Evolutionary conservation across 2,113 vertebrate genomes (phyloP), one percentile per base, ranked within the genome.

Genomic region (Smithornis capensis): DNA sequence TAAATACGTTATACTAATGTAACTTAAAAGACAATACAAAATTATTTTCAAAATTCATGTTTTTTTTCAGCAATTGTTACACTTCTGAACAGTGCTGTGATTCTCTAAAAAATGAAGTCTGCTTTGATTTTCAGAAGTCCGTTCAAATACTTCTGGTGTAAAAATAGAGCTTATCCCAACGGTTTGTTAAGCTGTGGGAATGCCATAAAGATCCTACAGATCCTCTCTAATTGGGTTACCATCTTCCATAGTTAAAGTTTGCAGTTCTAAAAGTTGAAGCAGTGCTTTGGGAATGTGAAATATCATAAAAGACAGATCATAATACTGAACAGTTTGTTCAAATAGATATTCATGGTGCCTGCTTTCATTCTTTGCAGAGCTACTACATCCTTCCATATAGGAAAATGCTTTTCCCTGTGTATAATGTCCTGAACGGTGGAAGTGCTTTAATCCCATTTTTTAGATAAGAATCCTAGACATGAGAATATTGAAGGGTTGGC

Each of bases 151-250:
- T 82, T 77, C 45, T 40, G 12, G 69, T 33, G 23, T 38, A 93
- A 97, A 95, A 93, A 94, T 91, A 94, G 67, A 50, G 5, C 19
- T 19, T 33, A 47, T 87, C 84, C 75, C 42, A 87, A 47, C 83
- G 86, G 88, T 47, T 84, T 89, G 86, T 47, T 84, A 53, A 69
- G 64, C 52, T 85, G 21, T 74, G 45, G 75, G 64, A 86, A 83
- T 70, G 83, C 79, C 62, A 38, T 62, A 35, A 87, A 89, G 70
- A 90, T 89, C 56, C 45, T 14, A 31, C 55, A 47, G 70, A 75
- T 84, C 0, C 1, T 78, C 92, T 67, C 86, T 94, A 93, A 89
- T 86, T 94, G 45, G 37, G 49, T 80, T 87, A 14, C 37, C 40
- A 12, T 57, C 89, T 94, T 87, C 49, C 7, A 5, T 44, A 75